Evolutionary conservation across 2,113 vertebrate genomes (phyloP).

Genomic region (Herpailurus yagouaroundi): DNA sequence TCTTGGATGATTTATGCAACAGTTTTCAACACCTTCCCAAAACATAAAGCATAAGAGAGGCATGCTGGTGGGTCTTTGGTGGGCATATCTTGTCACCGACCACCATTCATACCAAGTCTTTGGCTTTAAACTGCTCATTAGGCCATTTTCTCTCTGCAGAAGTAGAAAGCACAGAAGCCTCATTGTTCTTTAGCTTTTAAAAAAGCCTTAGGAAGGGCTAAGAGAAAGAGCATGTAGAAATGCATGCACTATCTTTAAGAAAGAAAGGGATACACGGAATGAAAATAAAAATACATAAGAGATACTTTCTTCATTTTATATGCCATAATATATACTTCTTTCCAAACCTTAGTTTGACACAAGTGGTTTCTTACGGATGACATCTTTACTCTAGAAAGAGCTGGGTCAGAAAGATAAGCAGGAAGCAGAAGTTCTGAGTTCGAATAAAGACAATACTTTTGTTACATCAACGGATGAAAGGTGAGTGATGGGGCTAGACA

Average conservation of each 20-base stretch:
- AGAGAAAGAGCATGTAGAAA: background rate
- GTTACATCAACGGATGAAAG: constrained; percentile 63
- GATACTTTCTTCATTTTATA: constrained; percentile 14
- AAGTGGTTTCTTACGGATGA: constrained; percentile 22
- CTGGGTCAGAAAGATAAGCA: constrained; percentile 39
- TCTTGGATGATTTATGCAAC: constrained; percentile 84
- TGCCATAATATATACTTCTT: constrained; percentile 61
- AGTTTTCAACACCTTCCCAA: constrained; percentile 86
- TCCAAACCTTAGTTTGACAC: constrained; percentile 65
- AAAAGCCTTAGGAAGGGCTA: background rate
- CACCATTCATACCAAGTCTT: constrained; percentile 50
- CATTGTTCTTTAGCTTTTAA: background rate
- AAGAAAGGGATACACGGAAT: background rate
- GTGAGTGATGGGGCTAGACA: constrained; percentile 50
- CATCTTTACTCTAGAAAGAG: constrained; percentile 43
- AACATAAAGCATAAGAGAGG: constrained; percentile 72
- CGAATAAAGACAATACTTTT: constrained; percentile 60
- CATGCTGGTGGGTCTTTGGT: background rate
- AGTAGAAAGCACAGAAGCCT: constrained; percentile 63
- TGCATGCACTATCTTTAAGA: constrained; percentile 49
- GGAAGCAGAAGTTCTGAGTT: constrained; percentile 72
- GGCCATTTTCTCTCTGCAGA: constrained; percentile 46
- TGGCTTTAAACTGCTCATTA: constrained; percentile 54
- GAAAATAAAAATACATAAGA: constrained; percentile 7
- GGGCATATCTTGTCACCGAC: background rate